Conservation (phyloP, 2,797 vertebrate genomes). For the Leucoraja ocellata region DNA sequence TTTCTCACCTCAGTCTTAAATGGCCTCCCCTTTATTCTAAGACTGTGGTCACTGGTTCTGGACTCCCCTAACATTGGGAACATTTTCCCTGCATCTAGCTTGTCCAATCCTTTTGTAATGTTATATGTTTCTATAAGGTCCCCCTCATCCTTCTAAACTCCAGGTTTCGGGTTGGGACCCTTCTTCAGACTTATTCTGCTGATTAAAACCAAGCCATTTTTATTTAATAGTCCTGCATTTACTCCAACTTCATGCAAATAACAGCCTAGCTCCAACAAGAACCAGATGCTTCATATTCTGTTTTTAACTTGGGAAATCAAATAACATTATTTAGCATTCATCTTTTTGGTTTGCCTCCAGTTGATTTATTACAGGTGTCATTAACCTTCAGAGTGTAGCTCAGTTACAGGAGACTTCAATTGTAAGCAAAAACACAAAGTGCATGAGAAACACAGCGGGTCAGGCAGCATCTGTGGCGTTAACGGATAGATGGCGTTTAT, state of each 20-base stretch:
- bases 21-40: no score
- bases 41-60: no score
- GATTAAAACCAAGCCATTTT: not conserved
- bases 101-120: no score
- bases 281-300: not conserved
- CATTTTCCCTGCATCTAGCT: no score
- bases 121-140: no score
- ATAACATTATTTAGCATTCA: not conserved
- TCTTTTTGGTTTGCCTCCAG: not conserved
- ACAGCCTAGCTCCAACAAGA: not conserved
- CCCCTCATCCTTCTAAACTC: no score
- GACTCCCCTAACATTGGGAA: no score
- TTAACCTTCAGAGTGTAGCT: not conserved
- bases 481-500: no score
- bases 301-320: not conserved
- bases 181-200: not conserved
- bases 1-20: no score
- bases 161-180: no score
- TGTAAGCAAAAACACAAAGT: not conserved
- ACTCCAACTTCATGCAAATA: not conserved
- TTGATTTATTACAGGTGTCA: not conserved
- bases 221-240: not conserved
- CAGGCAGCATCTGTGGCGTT: no score
- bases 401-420: not conserved
- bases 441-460: no score